Evolutionary conservation across 2,113 vertebrate genomes (phyloP), one percentile per base, ranked within the genome.

Genomic region (Aramus guarauna): DNA sequence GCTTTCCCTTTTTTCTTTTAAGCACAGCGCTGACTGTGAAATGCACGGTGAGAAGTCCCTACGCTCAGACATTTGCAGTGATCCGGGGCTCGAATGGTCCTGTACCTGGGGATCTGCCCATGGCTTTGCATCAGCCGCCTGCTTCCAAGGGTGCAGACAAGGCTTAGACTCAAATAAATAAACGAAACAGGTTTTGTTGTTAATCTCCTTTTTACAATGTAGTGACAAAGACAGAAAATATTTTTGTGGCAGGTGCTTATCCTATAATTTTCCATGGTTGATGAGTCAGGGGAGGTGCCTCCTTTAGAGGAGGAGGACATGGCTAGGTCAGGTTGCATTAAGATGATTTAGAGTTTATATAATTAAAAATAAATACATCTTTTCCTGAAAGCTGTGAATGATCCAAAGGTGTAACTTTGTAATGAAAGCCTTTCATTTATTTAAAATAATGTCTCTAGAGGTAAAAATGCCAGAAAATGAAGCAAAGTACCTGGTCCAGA

Each of bases 221-320:
- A 62, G 32, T 89, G 83, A 89, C 94, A 59, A 95, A 88, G 92
- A 62, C 66, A 55, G 84, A 85, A 96, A 76, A 92, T 59, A 95
- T 93, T 71, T 97, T 85, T 90, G 64, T 90, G 71, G 68, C 75
- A 92, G 85, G 87, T 91, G 89, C 41, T 78, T 91, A 90, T 95
- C 94, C 81, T 96, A 91, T 87, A 91, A 90, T 88, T 96, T 91
- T 94, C 66, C 43, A 71, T 92, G 79, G 34, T 59, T 95, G 80
- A 69, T 95, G 76, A 86, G 50, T 92, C 36, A 83, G 50, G 79
- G 73, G 69, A 96, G 90, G 79, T 73, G 74, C 75, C 92, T 92
- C 56, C 59, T 90, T 89, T 87, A 77, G 67, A 91, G 56, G 86
- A 92, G 91, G 81, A 95, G 29, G 52, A 95, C 27, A 4, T 26